Conservation (phyloP, 2,888 invertebrate species). For the Corythucha ciliata region DNA sequence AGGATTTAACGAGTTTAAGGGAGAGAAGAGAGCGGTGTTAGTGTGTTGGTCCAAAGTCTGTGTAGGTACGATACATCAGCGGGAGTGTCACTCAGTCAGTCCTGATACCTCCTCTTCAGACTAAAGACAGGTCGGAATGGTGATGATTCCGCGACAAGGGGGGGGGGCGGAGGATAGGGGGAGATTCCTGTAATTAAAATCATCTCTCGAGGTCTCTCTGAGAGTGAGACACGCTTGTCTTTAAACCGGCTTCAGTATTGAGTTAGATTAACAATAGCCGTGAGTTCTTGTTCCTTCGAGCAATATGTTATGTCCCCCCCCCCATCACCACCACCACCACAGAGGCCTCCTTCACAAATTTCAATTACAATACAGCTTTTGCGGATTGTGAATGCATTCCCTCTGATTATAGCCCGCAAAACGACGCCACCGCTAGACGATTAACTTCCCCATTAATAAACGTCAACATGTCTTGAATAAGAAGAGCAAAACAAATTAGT, state of each 20-base stretch:
- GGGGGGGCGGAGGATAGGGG: too few relatives aligned
- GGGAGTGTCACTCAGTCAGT: background rate
- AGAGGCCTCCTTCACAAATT: conserved; percentile 27
- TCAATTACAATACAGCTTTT: conserved; percentile 31
- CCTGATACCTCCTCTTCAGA: background rate
- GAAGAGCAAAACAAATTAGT: conserved; percentile 25
- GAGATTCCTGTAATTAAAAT: background rate
- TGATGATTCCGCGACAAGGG: background rate
- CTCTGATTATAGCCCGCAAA: conserved; percentile 14
- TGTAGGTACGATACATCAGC: background rate
- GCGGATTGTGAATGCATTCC: conserved; percentile 29
- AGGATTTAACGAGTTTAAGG: background rate
- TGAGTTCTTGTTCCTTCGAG: too few relatives aligned
- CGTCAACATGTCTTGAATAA: conserved; percentile 22
- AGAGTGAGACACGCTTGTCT: background rate
- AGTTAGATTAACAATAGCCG: conserved; percentile 24
- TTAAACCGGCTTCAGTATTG: conserved; percentile 12
- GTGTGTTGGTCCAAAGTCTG: background rate
- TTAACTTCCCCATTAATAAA: conserved; percentile 24
- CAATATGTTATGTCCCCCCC: conserved; percentile 22
- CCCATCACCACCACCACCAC: background rate
- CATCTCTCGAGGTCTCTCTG: background rate
- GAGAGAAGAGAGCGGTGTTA: background rate
- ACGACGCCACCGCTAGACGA: conserved; percentile 23
- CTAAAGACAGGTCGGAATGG: background rate